phyloP scores from a whole-genome alignment of 2,797 vertebrate species.

The Antennarius maculatus region DNA sequence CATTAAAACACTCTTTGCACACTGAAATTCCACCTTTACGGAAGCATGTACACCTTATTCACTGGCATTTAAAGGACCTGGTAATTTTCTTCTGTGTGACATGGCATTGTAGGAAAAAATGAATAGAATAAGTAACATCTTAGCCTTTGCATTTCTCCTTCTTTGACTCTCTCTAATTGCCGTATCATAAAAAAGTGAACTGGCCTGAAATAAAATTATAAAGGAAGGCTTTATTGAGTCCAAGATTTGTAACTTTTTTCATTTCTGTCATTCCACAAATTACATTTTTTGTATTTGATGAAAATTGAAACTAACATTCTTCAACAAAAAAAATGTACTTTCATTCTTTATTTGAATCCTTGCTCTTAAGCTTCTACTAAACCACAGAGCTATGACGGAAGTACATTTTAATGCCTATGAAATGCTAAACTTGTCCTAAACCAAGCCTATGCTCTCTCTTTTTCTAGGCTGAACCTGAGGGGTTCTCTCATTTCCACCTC shows the following conservation, averaged over 20 bases:
- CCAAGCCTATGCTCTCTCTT: constrained; percentile 6
- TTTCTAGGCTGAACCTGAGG: constrained; percentile 94
- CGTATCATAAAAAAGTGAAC: constrained; percentile 38
- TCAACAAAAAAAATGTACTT: neutral
- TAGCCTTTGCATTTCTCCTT: constrained; percentile 57
- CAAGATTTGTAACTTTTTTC: constrained; percentile 52
- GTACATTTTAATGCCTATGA: constrained; percentile 13
- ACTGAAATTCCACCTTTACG: constrained; percentile 26
- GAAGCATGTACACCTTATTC: constrained; percentile 33
- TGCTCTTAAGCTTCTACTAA: constrained; percentile 8
- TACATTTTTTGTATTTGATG: constrained; percentile 29
- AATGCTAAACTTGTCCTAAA: constrained; percentile 24
- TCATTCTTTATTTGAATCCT: constrained; percentile 5
- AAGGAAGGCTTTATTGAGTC: constrained; percentile 40
- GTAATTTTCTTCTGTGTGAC: constrained; percentile 67
- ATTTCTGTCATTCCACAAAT: constrained; percentile 30
- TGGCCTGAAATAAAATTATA: constrained; percentile 40
- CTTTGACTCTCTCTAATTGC: constrained; percentile 59
- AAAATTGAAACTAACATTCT: neutral
- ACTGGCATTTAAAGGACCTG: constrained; percentile 42
- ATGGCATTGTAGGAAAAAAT: constrained; percentile 39
- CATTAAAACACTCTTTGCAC: constrained; percentile 26
- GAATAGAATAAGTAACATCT: constrained; percentile 60
- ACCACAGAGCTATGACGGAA: neutral
- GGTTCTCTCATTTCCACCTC: constrained; percentile 97